A percentile compares a stretch with the other conserved stretches of the same genome.
These are phyloP conservation scores for Astyanax mexicanus DNA, from an alignment of 2,797 vertebrate genomes.

Conservation along the genomic window DNA sequence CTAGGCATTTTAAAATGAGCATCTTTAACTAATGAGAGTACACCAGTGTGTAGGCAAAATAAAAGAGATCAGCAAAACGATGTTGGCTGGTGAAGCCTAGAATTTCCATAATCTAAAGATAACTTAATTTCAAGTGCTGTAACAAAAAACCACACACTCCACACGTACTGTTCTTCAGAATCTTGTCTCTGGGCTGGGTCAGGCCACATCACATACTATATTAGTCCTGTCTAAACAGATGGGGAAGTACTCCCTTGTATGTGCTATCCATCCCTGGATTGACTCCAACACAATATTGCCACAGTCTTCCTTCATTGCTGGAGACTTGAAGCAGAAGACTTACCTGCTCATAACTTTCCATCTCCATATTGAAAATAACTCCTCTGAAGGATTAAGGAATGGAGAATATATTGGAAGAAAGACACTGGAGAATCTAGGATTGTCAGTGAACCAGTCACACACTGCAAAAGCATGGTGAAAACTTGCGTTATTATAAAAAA, in stretches of 20 bases:
- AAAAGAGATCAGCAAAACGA: background rate
- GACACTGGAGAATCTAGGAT: background rate
- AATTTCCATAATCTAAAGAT: too few species aligned
- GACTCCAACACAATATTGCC: background rate
- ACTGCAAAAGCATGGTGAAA: background rate
- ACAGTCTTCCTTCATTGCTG: background rate
- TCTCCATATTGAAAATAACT: background rate
- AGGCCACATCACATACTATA: background rate
- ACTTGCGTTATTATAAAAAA: constrained; percentile 28
- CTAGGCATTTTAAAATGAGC: background rate
- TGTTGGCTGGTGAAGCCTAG: background rate
- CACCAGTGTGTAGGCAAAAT: background rate
- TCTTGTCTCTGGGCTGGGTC: background rate
- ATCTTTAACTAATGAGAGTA: background rate
- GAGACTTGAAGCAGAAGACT: background rate
- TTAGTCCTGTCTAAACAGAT: background rate
- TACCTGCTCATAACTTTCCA: background rate
- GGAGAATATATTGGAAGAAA: background rate
- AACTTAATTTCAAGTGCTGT: too few species aligned
- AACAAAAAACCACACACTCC: too few species aligned
- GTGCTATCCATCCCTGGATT: background rate
- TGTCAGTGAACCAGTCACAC: constrained; percentile 13
- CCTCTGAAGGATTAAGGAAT: constrained; percentile 2
- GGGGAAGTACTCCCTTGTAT: background rate
- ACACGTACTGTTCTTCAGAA: background rate